These are phyloP conservation scores for Helleia helle DNA, from an alignment of 2,888 invertebrate species.

Conservation along the genomic window DNA sequence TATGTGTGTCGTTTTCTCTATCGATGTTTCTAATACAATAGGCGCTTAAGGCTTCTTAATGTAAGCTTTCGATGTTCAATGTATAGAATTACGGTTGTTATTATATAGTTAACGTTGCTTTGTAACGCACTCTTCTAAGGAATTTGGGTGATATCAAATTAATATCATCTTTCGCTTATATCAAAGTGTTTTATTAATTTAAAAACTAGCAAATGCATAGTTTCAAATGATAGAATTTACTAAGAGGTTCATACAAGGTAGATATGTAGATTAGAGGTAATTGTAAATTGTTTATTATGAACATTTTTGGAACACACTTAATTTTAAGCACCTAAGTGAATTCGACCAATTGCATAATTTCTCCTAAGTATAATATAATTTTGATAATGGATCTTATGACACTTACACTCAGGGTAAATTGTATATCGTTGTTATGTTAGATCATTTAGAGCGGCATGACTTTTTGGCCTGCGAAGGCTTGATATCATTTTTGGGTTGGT, in stretches of 20 bases:
- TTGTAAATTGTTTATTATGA: conserved; percentile 49
- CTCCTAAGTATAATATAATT: conserved; percentile 39
- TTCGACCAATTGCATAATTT: conserved; percentile 61
- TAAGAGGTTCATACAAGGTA: conserved; percentile 74
- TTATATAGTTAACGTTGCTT: conserved; percentile 43
- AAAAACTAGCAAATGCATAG: conserved; percentile 13
- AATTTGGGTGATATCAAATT: conserved; percentile 72
- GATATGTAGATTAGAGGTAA: conserved; percentile 63
- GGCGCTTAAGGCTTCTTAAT: conserved; percentile 38
- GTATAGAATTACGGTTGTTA: conserved; percentile 34
- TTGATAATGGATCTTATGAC: conserved; percentile 62
- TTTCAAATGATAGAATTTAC: conserved; percentile 51
- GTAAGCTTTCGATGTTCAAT: conserved; percentile 63
- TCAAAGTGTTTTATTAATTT: conserved; percentile 2
- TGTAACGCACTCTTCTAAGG: conserved; percentile 45
- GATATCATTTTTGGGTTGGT: conserved; percentile 13
- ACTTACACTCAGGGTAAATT: conserved; percentile 66
- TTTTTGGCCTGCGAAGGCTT: conserved; percentile 54
- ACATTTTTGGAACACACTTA: conserved; percentile 32
- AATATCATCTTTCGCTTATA: neutral
- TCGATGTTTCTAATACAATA: conserved; percentile 35
- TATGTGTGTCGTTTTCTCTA: conserved; percentile 62
- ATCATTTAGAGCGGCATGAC: conserved; percentile 49
- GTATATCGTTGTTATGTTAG: conserved; percentile 39
- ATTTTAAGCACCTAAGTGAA: conserved; percentile 48